Base-by-base conservation (phyloP, 1,140 invertebrate genomes). In the Drosophila hydei region DNA sequence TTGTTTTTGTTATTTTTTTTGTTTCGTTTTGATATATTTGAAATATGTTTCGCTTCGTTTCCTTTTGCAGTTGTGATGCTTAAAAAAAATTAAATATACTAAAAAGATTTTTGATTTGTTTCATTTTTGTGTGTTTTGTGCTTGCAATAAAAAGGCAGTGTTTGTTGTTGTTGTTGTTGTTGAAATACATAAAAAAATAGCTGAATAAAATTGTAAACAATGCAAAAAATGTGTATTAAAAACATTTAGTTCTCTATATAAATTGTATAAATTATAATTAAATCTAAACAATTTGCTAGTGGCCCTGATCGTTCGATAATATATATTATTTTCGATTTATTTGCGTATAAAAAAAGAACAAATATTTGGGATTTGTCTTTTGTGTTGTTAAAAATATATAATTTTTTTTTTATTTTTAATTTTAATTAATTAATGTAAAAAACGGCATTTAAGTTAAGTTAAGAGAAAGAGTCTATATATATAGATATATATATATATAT, bases 61-160 rank as follows among this genome's bases (percentile, higher is more conserved):
- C 6, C 40, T 50, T 65, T 65, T 80, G 78, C 38, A 59, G 40
- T n/a, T 50, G 33, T 67, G 40, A 45, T 59, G 40, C 38, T 45
- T 38, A 6, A 33, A 61, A 47, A 50, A 68, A 52, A 14, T 14
- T 38, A 67, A 51, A 54, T 58, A 61, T 48, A 9, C 38, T 62
- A 38, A 59, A 77, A 64, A 52, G 47, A 47, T 61, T 50, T 54
- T 19, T 11, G 27, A 38, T 51, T 69, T 47, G 43, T 48, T 60
- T 75, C 1, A 27, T 2, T 33, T 71, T 21, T 51, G 42, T 77
- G 40, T 65, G 18, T 45, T 45, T 21, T 76, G 36, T 75, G 14
- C 48, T 70, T 62, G 42, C 59, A 23, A 61, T 79, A 88, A 88
- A 64, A 87, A 88, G 81, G 81, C 81, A 87, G 81, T 85, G 81